These are phyloP conservation scores for Halotydeus destructor DNA, from an alignment of 1,140 invertebrate species.

Conservation along the genomic window DNA sequence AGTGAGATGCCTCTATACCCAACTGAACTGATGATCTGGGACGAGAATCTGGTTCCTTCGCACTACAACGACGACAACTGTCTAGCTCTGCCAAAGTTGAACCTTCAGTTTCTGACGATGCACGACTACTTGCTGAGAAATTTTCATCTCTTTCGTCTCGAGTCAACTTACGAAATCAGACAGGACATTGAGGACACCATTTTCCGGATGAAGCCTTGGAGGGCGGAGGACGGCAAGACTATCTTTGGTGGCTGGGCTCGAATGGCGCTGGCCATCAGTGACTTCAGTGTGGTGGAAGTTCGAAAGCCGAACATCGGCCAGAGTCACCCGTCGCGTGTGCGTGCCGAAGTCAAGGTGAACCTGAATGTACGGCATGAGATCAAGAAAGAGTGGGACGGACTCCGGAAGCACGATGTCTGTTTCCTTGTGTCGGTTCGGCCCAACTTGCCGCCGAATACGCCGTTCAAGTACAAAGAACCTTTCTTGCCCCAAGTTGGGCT, in stretches of 20 bases:
- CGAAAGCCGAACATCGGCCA: constrained; percentile 49
- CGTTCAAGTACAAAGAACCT: constrained; percentile 53
- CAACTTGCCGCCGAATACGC: constrained; percentile 44
- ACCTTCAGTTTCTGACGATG: constrained; percentile 91
- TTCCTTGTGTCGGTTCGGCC: constrained; percentile 82
- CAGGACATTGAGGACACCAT: constrained; percentile 96
- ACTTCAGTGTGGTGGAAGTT: constrained; percentile 78
- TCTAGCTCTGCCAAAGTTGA: constrained; percentile 87
- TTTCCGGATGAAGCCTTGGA: constrained; percentile 78
- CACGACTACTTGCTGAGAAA: constrained; percentile 96
- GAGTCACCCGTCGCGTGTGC: constrained; percentile 73
- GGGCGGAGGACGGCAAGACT: constrained; percentile 58
- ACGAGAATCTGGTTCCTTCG: constrained; percentile 92
- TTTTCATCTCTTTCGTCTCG: constrained; percentile 89
- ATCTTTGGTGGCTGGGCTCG: constrained; percentile 93
- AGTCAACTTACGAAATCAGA: constrained; percentile 95
- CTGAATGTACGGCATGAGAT: constrained; percentile 71
- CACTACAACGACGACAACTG: constrained; percentile 88
- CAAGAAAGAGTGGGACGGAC: constrained; percentile 86
- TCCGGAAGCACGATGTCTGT: constrained; percentile 92
- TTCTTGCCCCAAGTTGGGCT: constrained; percentile 80
- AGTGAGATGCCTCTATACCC: constrained; percentile 98
- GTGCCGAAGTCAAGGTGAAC: constrained; percentile 81
- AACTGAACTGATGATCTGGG: constrained; percentile 95
- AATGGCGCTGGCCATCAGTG: constrained; percentile 86